Percentiles rank a stretch among this genome's conserved stretches.
phyloP scores from a whole-genome alignment of 2,113 vertebrate species.

The Anhinga anhinga region DNA sequence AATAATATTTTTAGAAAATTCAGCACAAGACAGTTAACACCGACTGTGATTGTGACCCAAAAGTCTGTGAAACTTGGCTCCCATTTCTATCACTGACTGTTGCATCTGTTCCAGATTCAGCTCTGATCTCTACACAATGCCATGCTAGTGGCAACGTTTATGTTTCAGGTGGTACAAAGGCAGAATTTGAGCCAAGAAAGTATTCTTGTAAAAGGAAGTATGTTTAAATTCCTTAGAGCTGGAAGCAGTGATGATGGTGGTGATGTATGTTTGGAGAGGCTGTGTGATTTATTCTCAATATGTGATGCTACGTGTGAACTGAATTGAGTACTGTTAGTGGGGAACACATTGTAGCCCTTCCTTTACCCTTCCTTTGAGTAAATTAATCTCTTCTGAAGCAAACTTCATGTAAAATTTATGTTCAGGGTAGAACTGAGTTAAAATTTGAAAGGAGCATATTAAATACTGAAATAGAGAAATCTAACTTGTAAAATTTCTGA shows the following conservation, averaged over 20 bases:
- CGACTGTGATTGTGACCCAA: background rate
- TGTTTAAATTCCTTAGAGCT: background rate
- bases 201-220: background rate
- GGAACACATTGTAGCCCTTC: background rate
- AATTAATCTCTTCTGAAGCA: background rate
- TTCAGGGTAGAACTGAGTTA: background rate
- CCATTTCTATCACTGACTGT: background rate
- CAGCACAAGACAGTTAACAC: background rate
- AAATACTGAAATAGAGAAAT: background rate
- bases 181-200: background rate
- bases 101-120: background rate
- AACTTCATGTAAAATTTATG: background rate
- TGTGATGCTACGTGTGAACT: background rate
- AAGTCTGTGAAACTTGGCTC: background rate
- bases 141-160: background rate
- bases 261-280: background rate
- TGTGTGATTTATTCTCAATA: background rate
- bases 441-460: background rate
- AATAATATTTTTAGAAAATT: background rate
- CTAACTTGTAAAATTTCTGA: background rate
- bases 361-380: background rate
- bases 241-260: background rate
- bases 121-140: background rate
- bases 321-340: background rate
- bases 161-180: background rate